Conservation (phyloP, 1,140 invertebrate genomes). For the Aphidius gifuensis region DNA sequence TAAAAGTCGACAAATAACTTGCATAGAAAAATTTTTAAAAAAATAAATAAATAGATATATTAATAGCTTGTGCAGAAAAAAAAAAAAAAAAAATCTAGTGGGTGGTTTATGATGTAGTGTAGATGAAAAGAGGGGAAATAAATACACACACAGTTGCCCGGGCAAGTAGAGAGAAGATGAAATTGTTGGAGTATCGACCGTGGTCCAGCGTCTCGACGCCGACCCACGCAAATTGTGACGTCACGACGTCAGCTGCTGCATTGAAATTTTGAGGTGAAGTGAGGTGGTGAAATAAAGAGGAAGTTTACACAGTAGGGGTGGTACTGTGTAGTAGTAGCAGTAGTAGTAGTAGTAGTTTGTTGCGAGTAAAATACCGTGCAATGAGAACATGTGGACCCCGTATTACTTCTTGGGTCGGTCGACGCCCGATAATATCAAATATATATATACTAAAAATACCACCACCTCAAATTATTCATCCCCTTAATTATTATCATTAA, state of each 20-base stretch:
- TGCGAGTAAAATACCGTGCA: conserved; percentile 23
- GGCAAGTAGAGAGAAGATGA: conserved; percentile 13
- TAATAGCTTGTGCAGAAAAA: conserved; percentile 6
- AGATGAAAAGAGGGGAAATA: conserved; percentile 14
- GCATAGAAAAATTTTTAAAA: too few species aligned
- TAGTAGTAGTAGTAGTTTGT: background rate
- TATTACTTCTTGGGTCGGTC: conserved; percentile 8
- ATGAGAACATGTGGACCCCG: conserved; percentile 24
- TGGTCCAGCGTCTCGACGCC: conserved; percentile 35
- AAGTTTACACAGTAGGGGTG: too few species aligned
- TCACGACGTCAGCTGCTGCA: conserved; percentile 47
- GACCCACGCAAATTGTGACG: conserved; percentile 43
- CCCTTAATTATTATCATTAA: too few species aligned
- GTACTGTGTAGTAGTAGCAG: too few species aligned
- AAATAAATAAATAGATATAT: background rate
- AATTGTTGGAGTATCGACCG: conserved; percentile 35
- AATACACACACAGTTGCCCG: conserved; percentile 33
- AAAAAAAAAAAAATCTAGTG: background rate
- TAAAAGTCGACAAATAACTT: too few species aligned
- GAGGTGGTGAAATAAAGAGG: too few species aligned
- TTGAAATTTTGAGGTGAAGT: background rate
- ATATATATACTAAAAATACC: too few species aligned
- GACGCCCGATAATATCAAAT: conserved; percentile 3
- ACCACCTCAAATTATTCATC: too few species aligned
- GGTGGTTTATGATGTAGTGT: background rate